Evolutionary conservation across 2,888 invertebrate species (phyloP).

Genomic region (Drosophila meridionalis): DNA sequence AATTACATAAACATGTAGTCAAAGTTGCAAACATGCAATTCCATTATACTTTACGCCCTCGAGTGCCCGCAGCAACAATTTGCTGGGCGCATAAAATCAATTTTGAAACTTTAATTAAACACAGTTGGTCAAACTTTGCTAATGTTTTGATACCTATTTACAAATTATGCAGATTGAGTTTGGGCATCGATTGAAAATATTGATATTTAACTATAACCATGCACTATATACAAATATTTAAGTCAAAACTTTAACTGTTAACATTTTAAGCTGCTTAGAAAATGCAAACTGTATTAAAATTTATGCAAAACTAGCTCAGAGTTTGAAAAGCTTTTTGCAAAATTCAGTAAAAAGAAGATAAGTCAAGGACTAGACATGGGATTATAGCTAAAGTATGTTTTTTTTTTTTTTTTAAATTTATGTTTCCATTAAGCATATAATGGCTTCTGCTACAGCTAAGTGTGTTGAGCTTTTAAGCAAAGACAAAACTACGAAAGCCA

Average conservation of each 20-base stretch:
- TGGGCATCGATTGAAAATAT: slow-evolving; percentile 4
- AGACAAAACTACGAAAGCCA: slow-evolving; percentile 6
- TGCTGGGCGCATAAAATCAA: slow-evolving; percentile 52
- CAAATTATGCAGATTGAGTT: slow-evolving; percentile 32
- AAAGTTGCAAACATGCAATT: slow-evolving; percentile 42
- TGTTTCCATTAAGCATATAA: slow-evolving; percentile 51
- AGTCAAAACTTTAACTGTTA: background rate
- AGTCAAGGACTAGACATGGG: slow-evolving; percentile 23
- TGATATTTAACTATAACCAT: background rate
- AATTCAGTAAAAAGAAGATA: background rate
- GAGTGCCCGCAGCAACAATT: slow-evolving; percentile 5
- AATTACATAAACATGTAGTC: slow-evolving; percentile 42
- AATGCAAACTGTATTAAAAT: background rate
- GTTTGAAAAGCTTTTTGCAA: background rate
- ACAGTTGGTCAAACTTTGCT: slow-evolving; percentile 43
- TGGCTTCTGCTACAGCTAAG: background rate
- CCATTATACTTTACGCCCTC: slow-evolving; percentile 17
- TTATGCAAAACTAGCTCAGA: background rate
- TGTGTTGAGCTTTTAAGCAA: slow-evolving; percentile 1
- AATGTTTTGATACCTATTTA: slow-evolving; percentile 33
- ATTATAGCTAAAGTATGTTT: slow-evolving; percentile 25
- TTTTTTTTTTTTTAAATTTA: slow-evolving; percentile 24
- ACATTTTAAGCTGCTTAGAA: background rate
- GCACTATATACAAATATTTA: background rate
- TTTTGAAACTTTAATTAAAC: slow-evolving; percentile 53